Evolutionary conservation across 2,797 vertebrate species (phyloP).

Genomic region (Hyperoplus lanceolatus): DNA sequence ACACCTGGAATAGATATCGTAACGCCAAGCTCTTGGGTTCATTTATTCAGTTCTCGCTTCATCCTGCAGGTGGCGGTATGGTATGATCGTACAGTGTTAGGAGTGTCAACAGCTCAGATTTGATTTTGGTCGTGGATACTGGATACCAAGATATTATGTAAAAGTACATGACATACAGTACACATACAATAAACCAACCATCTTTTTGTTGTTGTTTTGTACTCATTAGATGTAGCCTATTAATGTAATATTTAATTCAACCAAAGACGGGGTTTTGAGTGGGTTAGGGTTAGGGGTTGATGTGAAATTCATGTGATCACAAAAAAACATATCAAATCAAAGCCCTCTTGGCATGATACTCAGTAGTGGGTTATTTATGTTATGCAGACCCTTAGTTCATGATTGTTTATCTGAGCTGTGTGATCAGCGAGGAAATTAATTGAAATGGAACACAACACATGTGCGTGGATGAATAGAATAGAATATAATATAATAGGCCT

Average conservation of each 20-base stretch:
- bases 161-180: background rate
- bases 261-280: background rate
- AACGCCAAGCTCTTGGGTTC: background rate
- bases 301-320: background rate
- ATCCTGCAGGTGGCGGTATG: slow-evolving; percentile 74
- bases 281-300: background rate
- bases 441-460: background rate
- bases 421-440: background rate
- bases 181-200: background rate
- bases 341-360: background rate
- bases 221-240: no score
- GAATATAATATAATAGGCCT: no score
- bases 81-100: slow-evolving; percentile 7
- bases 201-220: background rate
- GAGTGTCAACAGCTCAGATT: slow-evolving; percentile 13
- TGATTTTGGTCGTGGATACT: background rate
- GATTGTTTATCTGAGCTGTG: background rate
- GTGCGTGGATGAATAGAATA: no score
- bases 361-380: no score
- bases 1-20: background rate
- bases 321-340: background rate
- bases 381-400: background rate
- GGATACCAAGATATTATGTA: no score
- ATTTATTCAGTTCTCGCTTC: slow-evolving; percentile 7
- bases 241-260: no score